phyloP scores from a whole-genome alignment of 2,113 vertebrate species.

The Caranx melampygus region DNA sequence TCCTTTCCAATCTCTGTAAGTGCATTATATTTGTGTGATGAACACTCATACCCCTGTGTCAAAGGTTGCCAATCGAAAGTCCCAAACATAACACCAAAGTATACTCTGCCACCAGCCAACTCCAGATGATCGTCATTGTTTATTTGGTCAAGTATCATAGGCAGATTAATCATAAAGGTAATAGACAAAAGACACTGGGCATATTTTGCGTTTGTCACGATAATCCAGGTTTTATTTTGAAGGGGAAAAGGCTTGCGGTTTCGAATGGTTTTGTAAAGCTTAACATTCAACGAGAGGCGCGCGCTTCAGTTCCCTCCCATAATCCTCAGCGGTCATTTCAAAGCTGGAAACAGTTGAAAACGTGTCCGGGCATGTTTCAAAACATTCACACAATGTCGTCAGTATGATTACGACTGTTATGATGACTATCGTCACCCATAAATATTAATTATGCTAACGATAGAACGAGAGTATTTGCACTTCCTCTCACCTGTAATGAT shows the following conservation, averaged over 20 bases:
- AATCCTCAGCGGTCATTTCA: conserved; percentile 69
- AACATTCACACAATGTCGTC: too few relatives aligned
- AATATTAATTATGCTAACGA: too few relatives aligned
- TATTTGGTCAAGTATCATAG: neutral
- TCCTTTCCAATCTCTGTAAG: neutral
- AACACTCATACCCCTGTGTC: neutral
- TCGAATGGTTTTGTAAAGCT: fast-evolving
- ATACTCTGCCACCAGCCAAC: neutral
- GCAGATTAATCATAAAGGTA: too few relatives aligned
- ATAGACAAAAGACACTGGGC: neutral
- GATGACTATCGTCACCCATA: too few relatives aligned
- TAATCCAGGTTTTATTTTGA: conserved; percentile 48
- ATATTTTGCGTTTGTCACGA: neutral
- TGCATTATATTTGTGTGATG: too few relatives aligned
- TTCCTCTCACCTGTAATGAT: neutral
- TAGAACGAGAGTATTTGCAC: neutral
- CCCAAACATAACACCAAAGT: neutral
- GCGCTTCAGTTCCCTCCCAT: conserved; percentile 76
- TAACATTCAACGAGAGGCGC: conserved; percentile 11
- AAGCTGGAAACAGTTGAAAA: neutral
- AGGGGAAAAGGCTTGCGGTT: neutral
- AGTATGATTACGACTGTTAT: too few relatives aligned
- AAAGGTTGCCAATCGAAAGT: neutral
- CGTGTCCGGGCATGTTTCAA: neutral
- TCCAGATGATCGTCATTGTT: neutral